Percentiles rank a stretch among this genome's conserved stretches.
phyloP scores from a whole-genome alignment of 2,113 vertebrate genomes.

The Zosterops lateralis region DNA sequence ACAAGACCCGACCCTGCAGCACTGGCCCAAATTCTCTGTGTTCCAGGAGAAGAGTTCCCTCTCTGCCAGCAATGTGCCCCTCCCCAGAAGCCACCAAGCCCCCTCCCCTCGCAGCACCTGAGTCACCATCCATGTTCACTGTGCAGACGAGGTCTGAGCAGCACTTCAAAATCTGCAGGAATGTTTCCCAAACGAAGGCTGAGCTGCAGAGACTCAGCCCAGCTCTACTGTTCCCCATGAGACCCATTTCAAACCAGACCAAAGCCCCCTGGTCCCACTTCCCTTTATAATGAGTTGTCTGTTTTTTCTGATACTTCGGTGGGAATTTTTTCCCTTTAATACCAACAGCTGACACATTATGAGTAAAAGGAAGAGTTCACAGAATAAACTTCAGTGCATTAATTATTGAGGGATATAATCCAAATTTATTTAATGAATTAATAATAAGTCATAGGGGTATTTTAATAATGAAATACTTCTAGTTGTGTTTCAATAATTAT shows the following conservation, averaged over 20 bases:
- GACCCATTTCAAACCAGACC: background rate
- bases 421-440: slow-evolving; percentile 91
- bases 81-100: background rate
- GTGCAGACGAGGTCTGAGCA: accelerated
- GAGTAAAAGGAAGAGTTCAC: slow-evolving; percentile 54
- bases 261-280: background rate
- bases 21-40: accelerated
- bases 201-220: background rate
- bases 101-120: background rate
- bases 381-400: slow-evolving; percentile 68
- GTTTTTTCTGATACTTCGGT: background rate
- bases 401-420: slow-evolving; percentile 84
- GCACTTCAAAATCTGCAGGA: background rate
- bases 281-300: background rate
- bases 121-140: accelerated
- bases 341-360: slow-evolving; percentile 4
- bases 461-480: slow-evolving; percentile 90
- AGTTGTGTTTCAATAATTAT: slow-evolving; percentile 86
- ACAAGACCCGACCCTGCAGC: background rate
- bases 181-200: background rate
- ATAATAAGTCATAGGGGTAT: slow-evolving; percentile 83
- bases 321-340: background rate
- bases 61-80: background rate
- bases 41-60: background rate
- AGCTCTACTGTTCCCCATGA: accelerated